A percentile compares a stretch with the other conserved stretches of the same genome.
Conservation (phyloP, 1,140 invertebrate species). For the Bombus impatiens region DNA sequence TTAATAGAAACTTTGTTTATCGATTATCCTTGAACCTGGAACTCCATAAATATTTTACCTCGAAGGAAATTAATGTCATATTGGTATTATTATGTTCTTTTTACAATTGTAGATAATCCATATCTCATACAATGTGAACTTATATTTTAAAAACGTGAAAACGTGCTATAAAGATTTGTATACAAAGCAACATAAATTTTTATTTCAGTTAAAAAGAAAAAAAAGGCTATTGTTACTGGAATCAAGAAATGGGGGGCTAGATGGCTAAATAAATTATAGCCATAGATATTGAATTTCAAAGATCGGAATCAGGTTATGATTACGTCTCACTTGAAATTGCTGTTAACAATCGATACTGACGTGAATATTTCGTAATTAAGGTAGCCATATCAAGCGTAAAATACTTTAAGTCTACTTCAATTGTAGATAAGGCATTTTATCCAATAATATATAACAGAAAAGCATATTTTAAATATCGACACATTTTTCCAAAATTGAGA, state of each 20-base stretch:
- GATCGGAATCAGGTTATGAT: neutral
- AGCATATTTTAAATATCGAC: neutral
- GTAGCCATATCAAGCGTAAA: neutral
- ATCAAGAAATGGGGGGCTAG: too few relatives aligned
- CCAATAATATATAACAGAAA: too few relatives aligned
- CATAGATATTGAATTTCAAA: neutral
- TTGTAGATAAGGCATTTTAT: neutral
- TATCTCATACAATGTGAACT: neutral
- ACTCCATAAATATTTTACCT: constrained; percentile 2
- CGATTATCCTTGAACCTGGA: neutral
- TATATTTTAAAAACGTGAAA: neutral
- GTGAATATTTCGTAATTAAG: neutral
- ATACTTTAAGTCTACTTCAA: neutral
- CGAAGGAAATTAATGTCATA: neutral
- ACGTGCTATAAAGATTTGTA: neutral
- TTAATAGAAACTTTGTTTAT: neutral
- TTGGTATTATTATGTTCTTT: neutral
- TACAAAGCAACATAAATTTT: neutral
- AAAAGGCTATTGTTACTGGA: neutral
- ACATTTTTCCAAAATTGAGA: neutral
- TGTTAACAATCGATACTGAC: neutral
- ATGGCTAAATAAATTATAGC: too few relatives aligned
- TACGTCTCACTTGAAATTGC: constrained; percentile 1
- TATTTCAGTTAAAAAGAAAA: neutral
- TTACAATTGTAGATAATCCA: neutral